These are phyloP conservation scores for Plectus sambesii DNA, from an alignment of 1,140 invertebrate genomes.

Conservation along the genomic window DNA sequence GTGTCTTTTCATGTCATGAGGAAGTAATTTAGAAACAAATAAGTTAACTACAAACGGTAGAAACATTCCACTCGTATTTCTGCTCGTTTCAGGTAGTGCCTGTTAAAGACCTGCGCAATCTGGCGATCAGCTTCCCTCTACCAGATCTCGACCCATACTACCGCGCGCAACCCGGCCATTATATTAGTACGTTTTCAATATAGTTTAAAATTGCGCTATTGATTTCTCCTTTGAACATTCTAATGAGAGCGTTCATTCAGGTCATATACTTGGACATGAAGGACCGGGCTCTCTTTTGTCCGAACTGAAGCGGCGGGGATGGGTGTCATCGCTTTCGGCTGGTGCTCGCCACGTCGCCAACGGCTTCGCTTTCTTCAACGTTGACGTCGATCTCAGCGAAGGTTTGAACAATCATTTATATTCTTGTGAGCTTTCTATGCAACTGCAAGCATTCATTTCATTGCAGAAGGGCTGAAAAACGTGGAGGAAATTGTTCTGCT, in stretches of 20 bases:
- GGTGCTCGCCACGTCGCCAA: slow-evolving; percentile 63
- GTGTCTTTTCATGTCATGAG: no score
- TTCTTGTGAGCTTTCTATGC: slow-evolving; percentile 64
- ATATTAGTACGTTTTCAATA: slow-evolving; percentile 57
- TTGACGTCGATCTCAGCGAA: slow-evolving; percentile 79
- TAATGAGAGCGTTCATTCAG: slow-evolving; percentile 34
- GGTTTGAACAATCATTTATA: no score
- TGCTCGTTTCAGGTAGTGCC: no score
- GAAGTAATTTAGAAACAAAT: no score
- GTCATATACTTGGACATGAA: slow-evolving; percentile 87
- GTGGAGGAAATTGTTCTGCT: slow-evolving; percentile 71
- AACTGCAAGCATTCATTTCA: slow-evolving; percentile 72
- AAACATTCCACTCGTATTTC: no score
- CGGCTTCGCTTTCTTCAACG: slow-evolving; percentile 76
- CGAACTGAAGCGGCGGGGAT: slow-evolving; percentile 69
- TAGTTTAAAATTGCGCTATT: no score
- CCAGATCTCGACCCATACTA: slow-evolving; percentile 71
- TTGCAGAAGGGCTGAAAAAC: slow-evolving; percentile 69
- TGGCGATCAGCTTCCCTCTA: slow-evolving; percentile 78
- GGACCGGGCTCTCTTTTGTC: slow-evolving; percentile 79
- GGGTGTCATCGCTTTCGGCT: slow-evolving; percentile 73
- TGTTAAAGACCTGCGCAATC: slow-evolving; percentile 75
- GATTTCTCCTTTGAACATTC: no score
- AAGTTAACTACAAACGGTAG: slow-evolving; percentile 32
- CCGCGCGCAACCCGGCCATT: slow-evolving; percentile 72